A percentile compares a stretch with the other conserved stretches of the same genome.
These are phyloP conservation scores for Pholis gunnellus DNA, from an alignment of 2,113 vertebrate genomes.

Conservation along the genomic window DNA sequence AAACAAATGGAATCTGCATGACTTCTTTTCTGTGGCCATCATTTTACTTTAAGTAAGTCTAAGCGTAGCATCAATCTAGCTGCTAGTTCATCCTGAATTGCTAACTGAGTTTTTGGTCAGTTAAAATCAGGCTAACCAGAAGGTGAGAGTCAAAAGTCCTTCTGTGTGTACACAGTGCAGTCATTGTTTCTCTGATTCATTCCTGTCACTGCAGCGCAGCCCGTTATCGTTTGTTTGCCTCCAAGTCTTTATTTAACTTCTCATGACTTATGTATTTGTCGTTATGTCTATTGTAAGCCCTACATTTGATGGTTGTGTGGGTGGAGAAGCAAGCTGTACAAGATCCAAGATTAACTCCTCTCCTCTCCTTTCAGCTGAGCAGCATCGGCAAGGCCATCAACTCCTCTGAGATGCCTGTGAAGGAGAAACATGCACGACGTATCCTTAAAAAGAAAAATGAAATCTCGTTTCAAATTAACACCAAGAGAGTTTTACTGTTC, in stretches of 20 bases:
- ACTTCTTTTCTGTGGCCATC: background rate
- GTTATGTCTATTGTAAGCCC: background rate
- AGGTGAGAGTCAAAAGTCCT: background rate
- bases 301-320: background rate
- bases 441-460: slow-evolving; percentile 84
- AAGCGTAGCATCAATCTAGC: background rate
- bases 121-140: background rate
- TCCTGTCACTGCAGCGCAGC: background rate
- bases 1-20: background rate
- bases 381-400: slow-evolving; percentile 99
- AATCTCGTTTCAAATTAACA: background rate
- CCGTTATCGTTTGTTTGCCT: slow-evolving; percentile 38
- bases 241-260: slow-evolving; percentile 9
- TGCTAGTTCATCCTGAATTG: background rate
- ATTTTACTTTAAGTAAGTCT: background rate
- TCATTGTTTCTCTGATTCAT: slow-evolving; percentile 33
- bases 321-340: background rate
- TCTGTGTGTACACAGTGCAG: slow-evolving; percentile 14
- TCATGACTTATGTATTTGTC: slow-evolving; percentile 1
- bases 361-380: slow-evolving; percentile 85
- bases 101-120: background rate
- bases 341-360: slow-evolving; percentile 15
- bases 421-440: slow-evolving; percentile 98
- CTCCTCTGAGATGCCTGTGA: slow-evolving; percentile 91
- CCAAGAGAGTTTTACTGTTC: background rate